Base-by-base conservation (phyloP, 2,113 vertebrate genomes). In the Thamnophis sirtalis region DNA sequence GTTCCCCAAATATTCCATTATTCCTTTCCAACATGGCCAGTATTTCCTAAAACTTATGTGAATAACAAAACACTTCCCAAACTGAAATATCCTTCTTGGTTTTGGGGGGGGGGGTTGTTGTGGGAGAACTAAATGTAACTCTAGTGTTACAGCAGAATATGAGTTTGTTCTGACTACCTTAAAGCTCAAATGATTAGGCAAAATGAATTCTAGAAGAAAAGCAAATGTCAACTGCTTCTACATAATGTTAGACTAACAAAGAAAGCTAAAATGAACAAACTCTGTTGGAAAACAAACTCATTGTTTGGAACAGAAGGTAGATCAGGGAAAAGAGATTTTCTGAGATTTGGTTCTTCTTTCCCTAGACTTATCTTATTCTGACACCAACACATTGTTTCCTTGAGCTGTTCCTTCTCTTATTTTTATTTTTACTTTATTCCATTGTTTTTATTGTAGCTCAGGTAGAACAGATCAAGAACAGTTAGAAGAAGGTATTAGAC, bases 171-270 rank as follows among this genome's bases (percentile, higher is more conserved):
- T 68, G 58, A 51, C 17, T 10, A 73, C 5, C 28, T 91, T 58
- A 91, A 54, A 21, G 53, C 5, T 85, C 89, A 68, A 3, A 87
- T 51, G 17, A 22, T 55, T 94, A 58, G 48, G 50, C 26, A 54
- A 93, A 94, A 9, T 60, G 50, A 94, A 86, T 49, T 28, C 84
- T 48, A 89, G 93, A 88, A 43, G 43, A 92, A 96, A 95, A 92
- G 86, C 92, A 19, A 93, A 84, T 86, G 58, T 91, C 88, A 94
- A 93, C 92, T 92, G 84, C 51, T 95, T 93, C 55, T 63, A 90
- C 2, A 0, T 84, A 91, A 17, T 89, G 54, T 86, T 91, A 90
- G 63, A 90, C 88, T 90, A 95, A 88, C 53, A 94, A 94, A 90
- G 92, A 90, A 63, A 92, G 86, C 60, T 63, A 1, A 95, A 94